Evolutionary conservation across 2,888 invertebrate genomes (phyloP).

Genomic region (Enoplolaimus lenunculus): DNA sequence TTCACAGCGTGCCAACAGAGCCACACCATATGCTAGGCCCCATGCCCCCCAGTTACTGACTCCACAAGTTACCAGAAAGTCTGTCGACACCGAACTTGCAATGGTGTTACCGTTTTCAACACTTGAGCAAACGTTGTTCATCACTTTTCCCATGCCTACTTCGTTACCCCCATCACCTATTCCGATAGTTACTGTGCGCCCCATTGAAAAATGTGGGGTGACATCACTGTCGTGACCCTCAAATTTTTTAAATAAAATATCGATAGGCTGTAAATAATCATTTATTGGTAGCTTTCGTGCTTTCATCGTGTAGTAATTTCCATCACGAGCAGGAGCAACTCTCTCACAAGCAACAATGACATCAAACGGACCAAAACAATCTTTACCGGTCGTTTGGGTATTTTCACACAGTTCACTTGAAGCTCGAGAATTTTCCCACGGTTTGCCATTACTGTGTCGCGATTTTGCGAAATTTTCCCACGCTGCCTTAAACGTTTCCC

Average conservation of each 20-base stretch:
- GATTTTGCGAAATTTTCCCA: no score
- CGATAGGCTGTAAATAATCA: background rate
- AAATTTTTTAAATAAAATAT: background rate
- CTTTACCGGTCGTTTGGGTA: no score
- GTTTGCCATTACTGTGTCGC: no score
- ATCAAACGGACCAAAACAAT: background rate
- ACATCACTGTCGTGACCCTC: no score
- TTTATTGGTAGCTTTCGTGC: background rate
- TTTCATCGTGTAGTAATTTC: background rate
- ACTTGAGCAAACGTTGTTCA: background rate
- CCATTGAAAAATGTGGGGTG: no score
- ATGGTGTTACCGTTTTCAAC: background rate
- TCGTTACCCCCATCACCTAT: background rate
- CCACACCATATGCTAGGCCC: background rate
- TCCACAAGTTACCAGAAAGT: background rate
- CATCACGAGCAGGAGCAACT: background rate
- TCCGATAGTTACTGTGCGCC: background rate
- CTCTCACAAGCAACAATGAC: background rate
- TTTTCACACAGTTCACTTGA: no score
- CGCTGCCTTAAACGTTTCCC: no score
- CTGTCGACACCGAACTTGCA: background rate
- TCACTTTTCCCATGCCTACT: background rate
- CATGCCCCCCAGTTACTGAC: background rate
- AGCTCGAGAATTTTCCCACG: no score
- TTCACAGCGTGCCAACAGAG: background rate